A percentile compares a stretch with the other conserved stretches of the same genome.
Conservation (phyloP, 2,797 vertebrate species). For the Merluccius polli region DNA sequence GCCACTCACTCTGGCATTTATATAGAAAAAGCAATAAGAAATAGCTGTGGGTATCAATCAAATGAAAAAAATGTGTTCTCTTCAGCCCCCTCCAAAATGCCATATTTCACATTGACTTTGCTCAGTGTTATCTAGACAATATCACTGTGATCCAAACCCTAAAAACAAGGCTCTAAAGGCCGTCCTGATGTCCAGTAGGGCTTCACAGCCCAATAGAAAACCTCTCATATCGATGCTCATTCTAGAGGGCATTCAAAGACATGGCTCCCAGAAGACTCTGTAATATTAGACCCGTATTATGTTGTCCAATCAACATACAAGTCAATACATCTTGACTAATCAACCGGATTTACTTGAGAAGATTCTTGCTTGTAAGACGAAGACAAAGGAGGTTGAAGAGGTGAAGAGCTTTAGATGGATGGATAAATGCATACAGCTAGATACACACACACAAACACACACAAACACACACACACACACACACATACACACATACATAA, state of each 20-base stretch:
- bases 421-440: too few relatives aligned
- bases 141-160: too few relatives aligned
- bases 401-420: too few relatives aligned
- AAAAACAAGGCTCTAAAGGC: too few relatives aligned
- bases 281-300: neutral
- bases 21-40: too few relatives aligned
- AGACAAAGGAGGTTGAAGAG: too few relatives aligned
- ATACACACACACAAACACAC: too few relatives aligned
- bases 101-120: neutral
- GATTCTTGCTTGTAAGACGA: too few relatives aligned
- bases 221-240: neutral
- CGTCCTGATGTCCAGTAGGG: neutral
- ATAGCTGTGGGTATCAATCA: too few relatives aligned
- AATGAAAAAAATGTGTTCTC: neutral
- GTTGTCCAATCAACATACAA: neutral
- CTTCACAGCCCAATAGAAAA: neutral
- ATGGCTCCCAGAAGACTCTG: conserved; percentile 15
- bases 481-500: too few relatives aligned
- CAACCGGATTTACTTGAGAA: neutral
- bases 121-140: neutral
- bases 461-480: too few relatives aligned
- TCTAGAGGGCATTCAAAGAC: conserved; percentile 17
- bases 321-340: neutral
- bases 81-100: neutral
- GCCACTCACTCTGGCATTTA: too few relatives aligned